Evolutionary conservation across 1,140 invertebrate species (phyloP).

Genomic region (Tetragnatha versicolor): DNA sequence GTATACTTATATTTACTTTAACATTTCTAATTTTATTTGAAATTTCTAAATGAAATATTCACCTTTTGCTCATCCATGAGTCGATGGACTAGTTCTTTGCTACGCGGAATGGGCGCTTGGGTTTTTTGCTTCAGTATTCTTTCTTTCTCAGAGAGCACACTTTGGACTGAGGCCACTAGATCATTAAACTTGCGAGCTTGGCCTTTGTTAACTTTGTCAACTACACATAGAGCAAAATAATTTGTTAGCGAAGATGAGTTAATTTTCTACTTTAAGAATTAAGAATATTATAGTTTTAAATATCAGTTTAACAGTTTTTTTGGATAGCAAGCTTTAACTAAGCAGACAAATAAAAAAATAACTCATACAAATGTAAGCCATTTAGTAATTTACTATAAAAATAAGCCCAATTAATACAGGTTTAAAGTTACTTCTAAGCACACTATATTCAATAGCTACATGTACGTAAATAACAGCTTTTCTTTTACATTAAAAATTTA

Average conservation of each 20-base stretch:
- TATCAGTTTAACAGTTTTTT: too few relatives aligned
- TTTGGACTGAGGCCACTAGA: constrained; percentile 80
- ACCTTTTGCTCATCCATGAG: constrained; percentile 86
- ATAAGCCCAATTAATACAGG: too few relatives aligned
- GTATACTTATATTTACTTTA: not conserved
- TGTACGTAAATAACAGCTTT: too few relatives aligned
- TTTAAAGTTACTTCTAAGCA: too few relatives aligned
- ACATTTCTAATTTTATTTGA: not conserved
- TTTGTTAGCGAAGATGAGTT: constrained; percentile 4
- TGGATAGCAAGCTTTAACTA: too few relatives aligned
- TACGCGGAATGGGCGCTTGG: constrained; percentile 79
- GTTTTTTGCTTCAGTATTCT: constrained; percentile 80
- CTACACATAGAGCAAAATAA: constrained; percentile 45
- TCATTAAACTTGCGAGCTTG: constrained; percentile 85
- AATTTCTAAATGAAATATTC: not conserved
- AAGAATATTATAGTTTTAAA: not conserved
- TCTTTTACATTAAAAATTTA: too few relatives aligned
- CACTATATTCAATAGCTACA: too few relatives aligned
- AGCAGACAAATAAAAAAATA: too few relatives aligned
- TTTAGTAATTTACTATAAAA: too few relatives aligned
- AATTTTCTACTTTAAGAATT: not conserved
- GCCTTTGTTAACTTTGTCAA: constrained; percentile 79
- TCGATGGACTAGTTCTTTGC: constrained; percentile 84
- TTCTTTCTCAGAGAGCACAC: constrained; percentile 84
- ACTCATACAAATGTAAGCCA: too few relatives aligned